These are phyloP conservation scores for Hymenochirus boettgeri DNA, from an alignment of 2,113 vertebrate species.

Conservation along the genomic window DNA sequence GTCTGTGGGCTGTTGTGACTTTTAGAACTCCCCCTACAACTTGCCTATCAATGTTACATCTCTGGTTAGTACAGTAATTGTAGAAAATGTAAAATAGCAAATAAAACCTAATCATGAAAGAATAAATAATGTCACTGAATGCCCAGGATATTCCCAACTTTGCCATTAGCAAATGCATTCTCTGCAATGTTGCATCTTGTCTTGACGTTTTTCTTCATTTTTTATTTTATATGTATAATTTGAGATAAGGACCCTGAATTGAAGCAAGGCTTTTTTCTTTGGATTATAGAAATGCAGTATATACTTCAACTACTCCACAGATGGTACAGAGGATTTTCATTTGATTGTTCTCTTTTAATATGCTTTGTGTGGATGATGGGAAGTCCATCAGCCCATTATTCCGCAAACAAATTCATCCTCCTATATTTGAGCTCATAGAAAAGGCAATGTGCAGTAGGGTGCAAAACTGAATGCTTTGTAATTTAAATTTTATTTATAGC, in stretches of 20 bases:
- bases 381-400: background rate
- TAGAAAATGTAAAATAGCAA: conserved; percentile 33
- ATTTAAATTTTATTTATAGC: background rate
- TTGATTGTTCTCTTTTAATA: conserved; percentile 16
- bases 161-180: conserved; percentile 39
- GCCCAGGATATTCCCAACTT: conserved; percentile 28
- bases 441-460: background rate
- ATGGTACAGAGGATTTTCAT: conserved; percentile 2
- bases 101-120: conserved; percentile 12
- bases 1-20: too few species aligned
- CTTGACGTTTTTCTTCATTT: conserved; percentile 16
- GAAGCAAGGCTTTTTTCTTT: conserved; percentile 3
- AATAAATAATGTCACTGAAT: conserved; percentile 14
- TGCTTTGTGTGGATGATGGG: background rate
- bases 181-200: conserved; percentile 27
- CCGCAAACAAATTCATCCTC: conserved; percentile 5
- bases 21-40: too few species aligned
- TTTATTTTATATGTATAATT: conserved; percentile 21
- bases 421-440: background rate
- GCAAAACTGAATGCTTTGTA: background rate
- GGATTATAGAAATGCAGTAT: conserved; percentile 4
- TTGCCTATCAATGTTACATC: too few species aligned
- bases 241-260: conserved; percentile 27
- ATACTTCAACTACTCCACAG: conserved; percentile 5
- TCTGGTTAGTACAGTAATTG: conserved; percentile 32